Percentiles rank a stretch among this genome's conserved stretches.
Evolutionary conservation across 1,140 invertebrate species (phyloP).

Genomic region (Lepidurus packardi): DNA sequence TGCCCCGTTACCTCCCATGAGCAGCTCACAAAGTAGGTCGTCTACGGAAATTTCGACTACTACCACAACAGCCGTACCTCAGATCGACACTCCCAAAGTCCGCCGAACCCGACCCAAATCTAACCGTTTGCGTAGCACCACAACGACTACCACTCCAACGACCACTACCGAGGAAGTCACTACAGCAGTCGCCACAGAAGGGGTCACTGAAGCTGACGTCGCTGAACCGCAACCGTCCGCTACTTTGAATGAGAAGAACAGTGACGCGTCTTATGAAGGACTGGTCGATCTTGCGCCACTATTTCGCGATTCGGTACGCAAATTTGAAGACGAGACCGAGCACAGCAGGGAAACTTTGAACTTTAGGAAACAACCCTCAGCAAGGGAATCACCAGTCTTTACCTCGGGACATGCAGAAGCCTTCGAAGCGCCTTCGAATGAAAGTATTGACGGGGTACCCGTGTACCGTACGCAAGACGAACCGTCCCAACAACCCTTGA

Average conservation of each 20-base stretch:
- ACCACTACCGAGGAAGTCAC: background rate
- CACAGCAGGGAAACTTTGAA: background rate
- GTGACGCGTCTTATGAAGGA: background rate
- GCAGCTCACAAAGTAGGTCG: background rate
- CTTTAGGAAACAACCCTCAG: conserved; percentile 17
- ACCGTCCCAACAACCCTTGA: background rate
- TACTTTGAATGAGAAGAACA: background rate
- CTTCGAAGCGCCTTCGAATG: background rate
- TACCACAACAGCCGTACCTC: background rate
- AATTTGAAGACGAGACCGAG: background rate
- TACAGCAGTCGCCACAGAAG: background rate
- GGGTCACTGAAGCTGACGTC: background rate
- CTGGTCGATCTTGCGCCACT: background rate
- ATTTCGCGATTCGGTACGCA: background rate
- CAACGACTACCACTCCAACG: conserved; percentile 3
- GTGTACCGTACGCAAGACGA: background rate
- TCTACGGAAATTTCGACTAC: background rate
- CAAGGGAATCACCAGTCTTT: background rate
- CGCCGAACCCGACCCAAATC: background rate
- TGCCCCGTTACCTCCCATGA: background rate
- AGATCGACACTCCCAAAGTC: background rate
- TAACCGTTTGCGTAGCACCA: conserved; percentile 18
- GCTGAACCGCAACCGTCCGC: background rate
- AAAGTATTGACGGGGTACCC: conserved; percentile 27
- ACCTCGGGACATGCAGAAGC: background rate